These are phyloP conservation scores for Parapristionchus giblindavisi DNA, from an alignment of 2,888 invertebrate genomes.

Conservation along the genomic window DNA sequence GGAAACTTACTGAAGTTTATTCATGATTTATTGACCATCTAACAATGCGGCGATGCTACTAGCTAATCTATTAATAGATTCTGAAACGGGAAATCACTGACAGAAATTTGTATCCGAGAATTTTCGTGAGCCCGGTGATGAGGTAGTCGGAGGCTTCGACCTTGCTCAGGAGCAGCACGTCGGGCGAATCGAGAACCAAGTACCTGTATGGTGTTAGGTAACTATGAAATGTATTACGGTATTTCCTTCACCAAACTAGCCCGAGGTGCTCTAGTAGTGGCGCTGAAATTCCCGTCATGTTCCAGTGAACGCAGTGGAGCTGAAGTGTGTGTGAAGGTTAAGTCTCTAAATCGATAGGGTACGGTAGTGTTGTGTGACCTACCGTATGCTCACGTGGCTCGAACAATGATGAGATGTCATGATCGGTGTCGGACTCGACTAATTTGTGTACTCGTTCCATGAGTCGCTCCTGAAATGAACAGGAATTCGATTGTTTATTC, in stretches of 20 bases:
- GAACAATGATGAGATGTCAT: constrained; percentile 11
- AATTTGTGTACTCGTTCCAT: constrained; percentile 10
- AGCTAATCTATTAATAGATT: no score
- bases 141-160: constrained; percentile 27
- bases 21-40: background rate
- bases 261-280: constrained; percentile 28
- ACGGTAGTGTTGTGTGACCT: background rate
- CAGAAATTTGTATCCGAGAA: constrained; percentile 29
- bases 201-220: constrained; percentile 8
- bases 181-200: constrained; percentile 27
- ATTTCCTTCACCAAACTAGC: constrained; percentile 16
- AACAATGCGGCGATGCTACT: no score
- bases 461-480: constrained; percentile 18
- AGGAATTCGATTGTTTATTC: no score
- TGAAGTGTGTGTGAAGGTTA: no score
- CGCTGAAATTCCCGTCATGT: constrained; percentile 9
- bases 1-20: constrained; percentile 14
- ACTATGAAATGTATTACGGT: background rate
- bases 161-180: constrained; percentile 16
- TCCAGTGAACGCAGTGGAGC: constrained; percentile 35
- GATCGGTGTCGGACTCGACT: background rate
- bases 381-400: constrained; percentile 18
- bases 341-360: no score
- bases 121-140: constrained; percentile 25
- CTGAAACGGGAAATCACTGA: no score